Evolutionary conservation across 2,888 invertebrate species (phyloP).

Genomic region (Hemaris fuciformis): DNA sequence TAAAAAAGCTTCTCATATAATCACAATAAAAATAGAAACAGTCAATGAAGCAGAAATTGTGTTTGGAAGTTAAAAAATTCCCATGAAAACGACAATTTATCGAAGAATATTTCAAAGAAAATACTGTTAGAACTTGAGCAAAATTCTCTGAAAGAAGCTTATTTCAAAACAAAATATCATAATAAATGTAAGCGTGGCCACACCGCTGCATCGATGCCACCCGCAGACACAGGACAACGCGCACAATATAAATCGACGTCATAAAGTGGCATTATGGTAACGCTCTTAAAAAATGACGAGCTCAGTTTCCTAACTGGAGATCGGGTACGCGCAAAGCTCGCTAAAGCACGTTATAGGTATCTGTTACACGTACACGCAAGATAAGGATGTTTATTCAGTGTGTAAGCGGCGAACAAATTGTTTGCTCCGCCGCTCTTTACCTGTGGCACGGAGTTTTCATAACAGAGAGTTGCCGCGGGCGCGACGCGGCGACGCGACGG

Average conservation of each 20-base stretch:
- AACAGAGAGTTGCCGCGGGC: conserved; percentile 67
- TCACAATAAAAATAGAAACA: no score
- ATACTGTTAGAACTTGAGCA: neutral
- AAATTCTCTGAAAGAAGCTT: neutral
- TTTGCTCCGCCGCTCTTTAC: conserved; percentile 67
- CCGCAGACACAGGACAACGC: conserved; percentile 9
- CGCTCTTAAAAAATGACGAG: conserved; percentile 22
- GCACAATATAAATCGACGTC: conserved; percentile 16
- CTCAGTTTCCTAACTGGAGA: conserved; percentile 33
- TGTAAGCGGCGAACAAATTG: conserved; percentile 75
- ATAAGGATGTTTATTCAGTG: conserved; percentile 72
- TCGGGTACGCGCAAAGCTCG: conserved; percentile 30
- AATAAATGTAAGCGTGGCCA: neutral
- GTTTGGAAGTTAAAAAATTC: no score
- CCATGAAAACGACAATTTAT: no score
- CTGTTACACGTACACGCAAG: conserved; percentile 49
- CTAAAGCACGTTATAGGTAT: conserved; percentile 52
- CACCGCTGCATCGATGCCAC: conserved; percentile 8
- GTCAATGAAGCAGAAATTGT: no score
- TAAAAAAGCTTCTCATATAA: no score
- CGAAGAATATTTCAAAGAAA: neutral
- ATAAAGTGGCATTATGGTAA: conserved; percentile 15
- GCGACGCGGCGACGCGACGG: conserved; percentile 51
- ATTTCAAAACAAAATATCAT: neutral
- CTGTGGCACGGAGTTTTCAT: conserved; percentile 70